Evolutionary conservation across 2,888 invertebrate species (phyloP).

Genomic region (Campoplex nolae): DNA sequence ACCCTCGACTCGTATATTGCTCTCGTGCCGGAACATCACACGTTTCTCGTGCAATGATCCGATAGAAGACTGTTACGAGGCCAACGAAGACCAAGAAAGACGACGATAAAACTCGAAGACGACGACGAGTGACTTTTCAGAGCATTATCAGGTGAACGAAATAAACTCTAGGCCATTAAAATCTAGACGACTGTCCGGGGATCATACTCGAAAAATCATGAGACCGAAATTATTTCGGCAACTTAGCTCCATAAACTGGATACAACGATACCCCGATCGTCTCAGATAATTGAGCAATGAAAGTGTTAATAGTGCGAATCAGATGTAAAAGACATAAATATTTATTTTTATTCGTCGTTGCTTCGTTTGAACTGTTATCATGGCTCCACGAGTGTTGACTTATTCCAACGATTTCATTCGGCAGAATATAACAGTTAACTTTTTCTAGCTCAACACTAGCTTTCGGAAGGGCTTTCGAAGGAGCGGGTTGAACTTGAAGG

Average conservation of each 20-base stretch:
- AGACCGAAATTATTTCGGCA: not conserved
- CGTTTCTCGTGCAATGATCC: constrained; percentile 54
- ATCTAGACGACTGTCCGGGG: not conserved
- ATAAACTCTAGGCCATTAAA: constrained; percentile 14
- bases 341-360: not conserved
- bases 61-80: constrained; percentile 38
- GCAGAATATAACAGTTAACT: not conserved
- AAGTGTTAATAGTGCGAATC: not conserved
- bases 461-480: too few species aligned
- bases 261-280: not conserved
- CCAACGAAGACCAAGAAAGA: constrained; percentile 20
- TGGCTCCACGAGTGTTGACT: too few species aligned
- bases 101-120: constrained; percentile 24
- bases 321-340: not conserved
- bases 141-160: constrained; percentile 14
- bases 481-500: too few species aligned
- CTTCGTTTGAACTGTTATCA: too few species aligned
- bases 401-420: not conserved
- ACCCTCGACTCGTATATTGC: constrained; percentile 33
- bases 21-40: constrained; percentile 43
- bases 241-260: not conserved
- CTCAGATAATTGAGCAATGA: not conserved
- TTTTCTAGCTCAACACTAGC: too few species aligned
- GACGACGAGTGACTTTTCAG: not conserved
- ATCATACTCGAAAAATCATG: constrained; percentile 4